Conservation (phyloP, 2,797 vertebrate genomes). For the Enoplosus armatus region DNA sequence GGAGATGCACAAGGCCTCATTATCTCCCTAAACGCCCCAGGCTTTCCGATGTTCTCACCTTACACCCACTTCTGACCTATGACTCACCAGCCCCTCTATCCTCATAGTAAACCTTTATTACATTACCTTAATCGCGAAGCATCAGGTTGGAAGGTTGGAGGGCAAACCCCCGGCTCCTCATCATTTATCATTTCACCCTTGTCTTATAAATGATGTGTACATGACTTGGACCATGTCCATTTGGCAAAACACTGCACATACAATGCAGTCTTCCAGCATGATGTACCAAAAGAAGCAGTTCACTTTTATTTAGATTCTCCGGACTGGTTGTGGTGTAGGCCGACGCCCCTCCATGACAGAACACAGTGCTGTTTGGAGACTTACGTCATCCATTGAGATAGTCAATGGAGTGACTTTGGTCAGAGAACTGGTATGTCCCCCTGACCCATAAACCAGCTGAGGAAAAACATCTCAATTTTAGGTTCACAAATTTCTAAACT, state of each 20-base stretch:
- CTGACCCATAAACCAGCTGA: constrained; percentile 2
- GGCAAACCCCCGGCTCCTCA: constrained; percentile 49
- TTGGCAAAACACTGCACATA: constrained; percentile 52
- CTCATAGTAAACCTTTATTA: constrained; percentile 81
- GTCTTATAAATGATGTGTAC: constrained; percentile 55
- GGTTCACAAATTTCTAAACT: background rate
- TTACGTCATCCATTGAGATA: constrained; percentile 53
- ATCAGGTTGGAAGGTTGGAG: constrained; percentile 73
- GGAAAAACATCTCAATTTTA: constrained; percentile 1
- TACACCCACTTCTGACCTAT: constrained; percentile 86
- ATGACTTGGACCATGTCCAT: constrained; percentile 24
- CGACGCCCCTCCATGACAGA: constrained; percentile 34
- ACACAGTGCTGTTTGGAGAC: constrained; percentile 46
- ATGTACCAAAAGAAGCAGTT: constrained; percentile 46
- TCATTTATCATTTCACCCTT: constrained; percentile 68
- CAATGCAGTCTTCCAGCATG: constrained; percentile 54
- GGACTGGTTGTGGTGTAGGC: constrained; percentile 41
- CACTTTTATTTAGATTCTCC: constrained; percentile 64
- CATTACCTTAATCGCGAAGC: constrained; percentile 81
- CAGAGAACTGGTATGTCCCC: constrained; percentile 42
- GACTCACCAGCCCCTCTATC: constrained; percentile 83
- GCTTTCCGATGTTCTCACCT: constrained; percentile 84
- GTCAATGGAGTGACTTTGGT: constrained; percentile 47
- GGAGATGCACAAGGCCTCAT: constrained; percentile 83
- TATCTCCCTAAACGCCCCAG: constrained; percentile 82